These are phyloP conservation scores for Yponomeuta sedellus DNA, from an alignment of 2,888 invertebrate genomes.

Conservation along the genomic window DNA sequence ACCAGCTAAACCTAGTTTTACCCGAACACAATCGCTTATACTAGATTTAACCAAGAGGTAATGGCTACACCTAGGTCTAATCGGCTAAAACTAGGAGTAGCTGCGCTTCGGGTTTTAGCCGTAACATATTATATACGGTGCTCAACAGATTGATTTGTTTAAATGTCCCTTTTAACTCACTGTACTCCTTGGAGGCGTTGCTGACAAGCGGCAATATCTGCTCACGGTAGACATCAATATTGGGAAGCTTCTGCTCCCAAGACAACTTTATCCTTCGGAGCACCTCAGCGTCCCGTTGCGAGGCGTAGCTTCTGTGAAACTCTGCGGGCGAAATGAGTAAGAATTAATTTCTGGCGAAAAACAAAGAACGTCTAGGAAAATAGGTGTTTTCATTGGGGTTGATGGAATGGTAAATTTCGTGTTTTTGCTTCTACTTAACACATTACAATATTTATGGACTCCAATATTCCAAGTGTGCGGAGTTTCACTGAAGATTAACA, in stretches of 20 bases:
- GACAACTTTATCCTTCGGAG: constrained; percentile 56
- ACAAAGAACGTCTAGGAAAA: constrained; percentile 9
- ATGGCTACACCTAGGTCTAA: too few species aligned
- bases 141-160: too few species aligned
- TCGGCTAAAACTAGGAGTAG: too few species aligned
- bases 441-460: too few species aligned
- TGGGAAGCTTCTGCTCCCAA: constrained; percentile 63
- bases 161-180: constrained; percentile 38
- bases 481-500: too few species aligned
- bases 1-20: too few species aligned
- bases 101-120: too few species aligned
- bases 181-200: constrained; percentile 61
- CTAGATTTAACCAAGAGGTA: too few species aligned
- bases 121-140: too few species aligned
- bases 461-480: too few species aligned
- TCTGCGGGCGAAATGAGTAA: constrained; percentile 35
- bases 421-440: too few species aligned
- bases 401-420: background rate
- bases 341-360: background rate
- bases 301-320: constrained; percentile 53
- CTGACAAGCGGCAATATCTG: constrained; percentile 60
- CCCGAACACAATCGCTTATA: too few species aligned
- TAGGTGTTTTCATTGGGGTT: background rate
- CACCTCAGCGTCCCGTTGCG: constrained; percentile 53
- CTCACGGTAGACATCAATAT: constrained; percentile 52